These are phyloP conservation scores for Poecilia picta DNA, from an alignment of 2,797 vertebrate genomes.

Conservation along the genomic window DNA sequence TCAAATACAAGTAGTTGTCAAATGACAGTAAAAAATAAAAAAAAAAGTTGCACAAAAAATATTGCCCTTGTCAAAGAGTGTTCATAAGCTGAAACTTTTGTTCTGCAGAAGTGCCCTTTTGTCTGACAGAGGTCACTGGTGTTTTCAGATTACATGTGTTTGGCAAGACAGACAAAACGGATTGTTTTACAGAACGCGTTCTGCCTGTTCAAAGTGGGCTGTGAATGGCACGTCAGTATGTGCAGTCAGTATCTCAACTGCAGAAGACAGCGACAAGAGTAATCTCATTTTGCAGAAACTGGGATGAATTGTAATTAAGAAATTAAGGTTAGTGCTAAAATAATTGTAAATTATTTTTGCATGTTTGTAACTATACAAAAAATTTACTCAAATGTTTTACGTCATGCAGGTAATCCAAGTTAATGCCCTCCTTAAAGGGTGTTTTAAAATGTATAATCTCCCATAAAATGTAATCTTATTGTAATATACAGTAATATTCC, in stretches of 20 bases:
- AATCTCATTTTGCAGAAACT: neutral
- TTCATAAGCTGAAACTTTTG: slow-evolving; percentile 47
- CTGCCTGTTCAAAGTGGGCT: neutral
- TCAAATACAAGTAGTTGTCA: slow-evolving; percentile 65
- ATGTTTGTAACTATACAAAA: neutral
- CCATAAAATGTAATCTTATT: neutral
- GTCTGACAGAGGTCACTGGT: slow-evolving; percentile 33
- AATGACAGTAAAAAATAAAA: slow-evolving; percentile 40
- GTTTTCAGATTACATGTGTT: slow-evolving; percentile 58
- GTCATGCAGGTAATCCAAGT: neutral
- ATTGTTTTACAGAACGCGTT: slow-evolving; percentile 14
- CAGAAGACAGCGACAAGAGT: neutral
- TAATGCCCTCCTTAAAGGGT: neutral
- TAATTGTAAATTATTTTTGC: neutral
- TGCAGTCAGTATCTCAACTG: slow-evolving; percentile 2
- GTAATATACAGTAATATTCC: neutral
- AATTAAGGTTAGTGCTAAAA: neutral
- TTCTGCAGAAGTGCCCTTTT: slow-evolving; percentile 61
- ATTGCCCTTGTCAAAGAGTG: slow-evolving; percentile 31
- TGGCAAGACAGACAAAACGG: slow-evolving; percentile 49
- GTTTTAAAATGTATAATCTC: neutral
- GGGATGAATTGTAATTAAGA: neutral
- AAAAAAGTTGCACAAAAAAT: slow-evolving; percentile 23
- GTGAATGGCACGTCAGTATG: neutral
- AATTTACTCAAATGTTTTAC: neutral